A percentile compares a stretch with the other conserved stretches of the same genome.
Conservation (phyloP, 2,888 invertebrate species). For the Apodemia hepburni region DNA sequence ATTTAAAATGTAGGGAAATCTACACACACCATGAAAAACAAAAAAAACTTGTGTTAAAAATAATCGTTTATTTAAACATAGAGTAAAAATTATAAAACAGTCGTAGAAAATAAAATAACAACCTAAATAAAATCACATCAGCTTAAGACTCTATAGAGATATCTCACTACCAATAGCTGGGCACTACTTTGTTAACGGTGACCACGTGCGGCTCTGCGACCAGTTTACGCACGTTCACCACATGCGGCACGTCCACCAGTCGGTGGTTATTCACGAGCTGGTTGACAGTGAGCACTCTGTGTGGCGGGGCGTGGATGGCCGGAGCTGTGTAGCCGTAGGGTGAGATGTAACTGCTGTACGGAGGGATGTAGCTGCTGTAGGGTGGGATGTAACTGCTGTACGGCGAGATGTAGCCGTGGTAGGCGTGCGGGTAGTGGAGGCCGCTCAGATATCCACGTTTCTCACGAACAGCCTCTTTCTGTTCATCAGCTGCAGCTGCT, state of each 20-base stretch:
- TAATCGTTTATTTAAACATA: neutral
- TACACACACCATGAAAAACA: no score
- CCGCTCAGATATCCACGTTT: conserved; percentile 45
- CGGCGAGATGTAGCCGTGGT: conserved; percentile 15
- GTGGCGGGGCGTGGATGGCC: neutral
- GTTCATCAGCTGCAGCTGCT: neutral
- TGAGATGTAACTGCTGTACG: conserved; percentile 13
- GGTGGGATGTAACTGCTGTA: conserved; percentile 16
- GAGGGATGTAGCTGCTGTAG: conserved; percentile 24
- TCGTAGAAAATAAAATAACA: conserved; percentile 18
- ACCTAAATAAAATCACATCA: conserved; percentile 24
- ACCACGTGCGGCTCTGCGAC: conserved; percentile 51
- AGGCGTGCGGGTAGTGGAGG: conserved; percentile 23
- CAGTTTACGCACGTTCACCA: conserved; percentile 44
- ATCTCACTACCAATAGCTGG: conserved; percentile 20
- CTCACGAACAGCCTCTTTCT: conserved; percentile 36
- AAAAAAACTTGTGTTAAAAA: neutral
- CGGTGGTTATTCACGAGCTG: conserved; percentile 41
- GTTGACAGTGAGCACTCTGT: conserved; percentile 38
- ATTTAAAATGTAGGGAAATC: no score
- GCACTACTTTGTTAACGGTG: conserved; percentile 44
- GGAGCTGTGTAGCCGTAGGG: conserved; percentile 26
- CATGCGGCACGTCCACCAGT: conserved; percentile 40
- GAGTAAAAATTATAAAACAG: conserved; percentile 20
- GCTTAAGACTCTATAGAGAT: conserved; percentile 17